Base-by-base conservation (phyloP, 2,797 vertebrate species). In the Phylloscopus collybita region DNA sequence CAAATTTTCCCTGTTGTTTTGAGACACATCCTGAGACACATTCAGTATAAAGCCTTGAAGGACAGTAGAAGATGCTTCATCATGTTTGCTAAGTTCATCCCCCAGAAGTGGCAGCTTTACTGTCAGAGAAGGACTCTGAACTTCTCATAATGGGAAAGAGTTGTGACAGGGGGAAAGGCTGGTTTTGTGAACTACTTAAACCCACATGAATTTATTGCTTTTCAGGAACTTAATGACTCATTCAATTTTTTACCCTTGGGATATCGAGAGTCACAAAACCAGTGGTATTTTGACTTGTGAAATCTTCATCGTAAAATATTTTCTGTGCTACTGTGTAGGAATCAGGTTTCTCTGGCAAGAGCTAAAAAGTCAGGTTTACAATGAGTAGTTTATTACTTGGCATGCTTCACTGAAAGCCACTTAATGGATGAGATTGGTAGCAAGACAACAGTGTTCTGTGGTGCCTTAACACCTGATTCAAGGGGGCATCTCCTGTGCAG, bases 151-250 rank as follows among this genome's bases (percentile, higher is more conserved):
- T 49, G 34, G 56, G 64, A 91, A 27, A 42, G 72, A 81, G 60
- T 82, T 30, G 0, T 86, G 64, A 85, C 67, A 62, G 45, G 47
- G 13, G 11, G 17, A 83, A 93, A 67, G 54, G 19, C 27, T 89
- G 49, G 32, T 50, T 80, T 64, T 60, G 38, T 49, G 60, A 94
- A 47, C 32, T 67, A 75, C 83, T 93, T 85, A 95, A 96, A 91
- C 29, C 44, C 73, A 92, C 80, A 87, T 30, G 34, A 50, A 60
- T 85, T 78, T 80, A 92, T 42, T 93, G 80, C 84, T 92, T 96
- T 96, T 96, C 86, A 65, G 34, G 85, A 86, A 96, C 67, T 93
- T 95, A 93, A 95, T 95, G 95, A 95, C 86, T 98, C 91, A 71
- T 92, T 97, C 70, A 19, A 23, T 92, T 96, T 97, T 96, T 95